Evolutionary conservation across 2,888 invertebrate genomes (phyloP), one percentile per base, ranked within the genome.

Genomic region (Nemotelus nigrinus): DNA sequence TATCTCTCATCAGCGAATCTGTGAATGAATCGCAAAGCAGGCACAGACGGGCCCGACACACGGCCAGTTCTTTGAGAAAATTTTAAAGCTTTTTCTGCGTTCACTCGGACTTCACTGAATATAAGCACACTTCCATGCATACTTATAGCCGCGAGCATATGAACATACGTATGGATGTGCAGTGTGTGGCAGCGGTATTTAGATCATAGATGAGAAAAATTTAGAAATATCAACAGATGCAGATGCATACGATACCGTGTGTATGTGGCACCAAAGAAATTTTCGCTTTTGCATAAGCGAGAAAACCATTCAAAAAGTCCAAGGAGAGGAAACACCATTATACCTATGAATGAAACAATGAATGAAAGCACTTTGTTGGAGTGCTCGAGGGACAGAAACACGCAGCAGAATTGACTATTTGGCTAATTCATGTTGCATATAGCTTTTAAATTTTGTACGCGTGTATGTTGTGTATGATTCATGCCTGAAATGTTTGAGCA

Each of bases 51-150:
- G 25, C 25, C 25, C 25, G 25, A 25, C 25, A 25, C 25, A 50
- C 70, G 70, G 70, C 53, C 25, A 55, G 25, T 53, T 70, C 55
- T 67, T 67, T 55, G 55, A 70, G 44, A 41, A 55, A 55, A 39
- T 50, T 68, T 68, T 68, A 68, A 68, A 70, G 70, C 70, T 70
- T 70, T 60, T 60, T 41, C 55, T 55, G 44, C 8, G 70, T 53
- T 55, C 53, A 41, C 5, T 43, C 8, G 70, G 70, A 2, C 70
- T 70, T 45, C 8, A 25, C 45, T 43, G 41, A 41, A 63, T 43
- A 4, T 43, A 39, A 64, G 44, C 43, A 44, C 10, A 44, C 45
- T 6, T 41, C 10, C 10, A 43, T 10, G 64, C 8, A 44, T 45
- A n/a, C 10, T n/a, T 44, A 4, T 67, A 47, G 39, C 63, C 50